phyloP scores from a whole-genome alignment of 2,888 invertebrate genomes.

The Fragum sueziense region DNA sequence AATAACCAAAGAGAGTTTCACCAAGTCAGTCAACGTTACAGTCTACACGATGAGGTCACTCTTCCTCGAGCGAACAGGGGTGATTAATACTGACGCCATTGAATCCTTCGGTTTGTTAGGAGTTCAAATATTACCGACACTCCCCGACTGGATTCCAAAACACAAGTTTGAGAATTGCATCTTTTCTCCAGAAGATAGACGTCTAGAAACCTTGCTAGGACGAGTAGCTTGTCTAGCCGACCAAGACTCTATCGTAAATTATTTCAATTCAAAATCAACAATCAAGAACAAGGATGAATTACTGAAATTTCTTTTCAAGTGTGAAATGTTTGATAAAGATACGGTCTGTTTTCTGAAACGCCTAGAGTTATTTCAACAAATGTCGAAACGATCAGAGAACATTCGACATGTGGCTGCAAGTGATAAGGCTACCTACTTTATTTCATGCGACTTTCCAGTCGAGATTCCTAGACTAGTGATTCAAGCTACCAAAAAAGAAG shows the following conservation, averaged over 20 bases:
- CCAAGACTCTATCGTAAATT: neutral
- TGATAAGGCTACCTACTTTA: neutral
- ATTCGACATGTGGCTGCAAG: neutral
- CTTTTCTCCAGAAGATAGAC: neutral
- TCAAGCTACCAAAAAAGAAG: neutral
- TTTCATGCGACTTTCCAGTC: neutral
- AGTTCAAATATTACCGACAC: neutral
- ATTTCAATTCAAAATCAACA: neutral
- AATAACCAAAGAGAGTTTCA: neutral
- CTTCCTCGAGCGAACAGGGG: neutral
- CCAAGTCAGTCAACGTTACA: neutral
- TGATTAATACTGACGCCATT: neutral
- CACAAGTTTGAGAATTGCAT: neutral
- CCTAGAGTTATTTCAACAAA: neutral
- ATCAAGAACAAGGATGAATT: neutral
- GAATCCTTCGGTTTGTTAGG: neutral
- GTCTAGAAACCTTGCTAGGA: neutral
- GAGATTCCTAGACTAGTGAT: neutral
- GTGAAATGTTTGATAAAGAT: neutral
- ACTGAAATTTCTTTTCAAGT: neutral
- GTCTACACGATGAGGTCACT: neutral
- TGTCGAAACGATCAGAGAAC: neutral
- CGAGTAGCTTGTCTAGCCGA: neutral
- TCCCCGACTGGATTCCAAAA: constrained; percentile 15
- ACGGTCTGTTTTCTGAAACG: neutral